Evolutionary conservation across 2,797 vertebrate species (phyloP), one percentile per base, ranked within the genome.

Genomic region (Semotilus atromaculatus): DNA sequence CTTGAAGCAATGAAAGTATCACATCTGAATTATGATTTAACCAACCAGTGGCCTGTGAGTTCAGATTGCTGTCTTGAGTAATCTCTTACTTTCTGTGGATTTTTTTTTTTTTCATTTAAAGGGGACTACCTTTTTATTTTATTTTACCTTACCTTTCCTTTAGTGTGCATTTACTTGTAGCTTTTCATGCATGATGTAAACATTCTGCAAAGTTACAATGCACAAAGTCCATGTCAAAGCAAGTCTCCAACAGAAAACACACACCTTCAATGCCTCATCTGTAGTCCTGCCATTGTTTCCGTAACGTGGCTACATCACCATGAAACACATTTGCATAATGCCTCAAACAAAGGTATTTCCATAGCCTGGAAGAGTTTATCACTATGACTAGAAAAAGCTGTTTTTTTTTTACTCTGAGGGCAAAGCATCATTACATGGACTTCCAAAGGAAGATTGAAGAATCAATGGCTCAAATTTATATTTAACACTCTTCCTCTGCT

Each of bases 11-110:
- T 14, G 2, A 55, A 70, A 68, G 14, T 58, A 10, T n/a, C 67
- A 31, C 8, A 70, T 51, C 60, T 21, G 38, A 80, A 51, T 68
- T 18, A 53, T n/a, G 7, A 53, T 80, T 80, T n/a, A n/a, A 80
- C 29, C 21, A n/a, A n/a, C 62, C 40, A 0, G 11, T 19, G 16
- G 13, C 13, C 4, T 21, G 9, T 6, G 26, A 51, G 16, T 72
- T 48, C 40, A 73, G 26, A 73, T 13, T 23, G 18, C 16, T 45
- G 18, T 19, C n/a, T 26, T 18, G 14, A 74, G 29, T 51, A 31
- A 29, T 43, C 18, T 51, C 5, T 34, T 53, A 53, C 19, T 13
- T 51, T 73, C n/a, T 73, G 8, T 31, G 29, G 16, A 31, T 21
- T 11, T 73, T 7, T 51, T 23, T 48, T 34, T 9, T 18, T 26